Conservation (phyloP, 2,888 invertebrate species). For the Netelia fuscicornis region DNA sequence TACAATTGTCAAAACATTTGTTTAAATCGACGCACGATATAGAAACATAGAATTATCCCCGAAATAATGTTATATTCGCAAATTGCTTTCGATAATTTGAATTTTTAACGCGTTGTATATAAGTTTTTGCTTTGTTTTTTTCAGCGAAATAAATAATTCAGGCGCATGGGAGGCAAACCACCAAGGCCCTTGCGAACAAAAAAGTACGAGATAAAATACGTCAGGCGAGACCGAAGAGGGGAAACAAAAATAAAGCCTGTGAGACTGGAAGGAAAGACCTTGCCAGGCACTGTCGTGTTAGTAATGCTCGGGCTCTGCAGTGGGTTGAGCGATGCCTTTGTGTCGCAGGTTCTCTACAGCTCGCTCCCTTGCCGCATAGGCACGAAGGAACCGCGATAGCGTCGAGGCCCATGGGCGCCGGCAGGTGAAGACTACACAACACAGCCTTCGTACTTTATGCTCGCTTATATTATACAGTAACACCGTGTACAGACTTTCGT, state of each 20-base stretch:
- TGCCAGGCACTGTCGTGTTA: constrained; percentile 26
- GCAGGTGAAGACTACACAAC: constrained; percentile 53
- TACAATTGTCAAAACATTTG: neutral
- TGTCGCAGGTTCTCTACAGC: constrained; percentile 51
- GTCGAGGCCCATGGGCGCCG: constrained; percentile 48
- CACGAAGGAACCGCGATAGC: constrained; percentile 41
- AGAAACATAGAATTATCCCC: no score
- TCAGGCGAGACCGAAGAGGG: constrained; percentile 36
- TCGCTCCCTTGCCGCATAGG: constrained; percentile 22
- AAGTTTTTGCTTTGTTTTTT: neutral
- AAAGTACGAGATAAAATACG: constrained; percentile 35
- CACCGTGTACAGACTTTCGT: neutral
- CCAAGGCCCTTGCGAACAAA: neutral
- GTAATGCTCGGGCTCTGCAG: constrained; percentile 31
- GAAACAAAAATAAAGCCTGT: constrained; percentile 38
- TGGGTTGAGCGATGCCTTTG: constrained; percentile 69
- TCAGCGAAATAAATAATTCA: neutral
- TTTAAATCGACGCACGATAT: neutral
- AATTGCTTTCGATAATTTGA: no score
- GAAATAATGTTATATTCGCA: no score
- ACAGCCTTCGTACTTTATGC: constrained; percentile 42
- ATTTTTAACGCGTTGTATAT: no score
- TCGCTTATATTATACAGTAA: neutral
- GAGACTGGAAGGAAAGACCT: constrained; percentile 62
- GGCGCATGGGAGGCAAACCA: neutral